Base-by-base conservation (phyloP, 2,797 vertebrate species). In the Eutrigla gurnardus region DNA sequence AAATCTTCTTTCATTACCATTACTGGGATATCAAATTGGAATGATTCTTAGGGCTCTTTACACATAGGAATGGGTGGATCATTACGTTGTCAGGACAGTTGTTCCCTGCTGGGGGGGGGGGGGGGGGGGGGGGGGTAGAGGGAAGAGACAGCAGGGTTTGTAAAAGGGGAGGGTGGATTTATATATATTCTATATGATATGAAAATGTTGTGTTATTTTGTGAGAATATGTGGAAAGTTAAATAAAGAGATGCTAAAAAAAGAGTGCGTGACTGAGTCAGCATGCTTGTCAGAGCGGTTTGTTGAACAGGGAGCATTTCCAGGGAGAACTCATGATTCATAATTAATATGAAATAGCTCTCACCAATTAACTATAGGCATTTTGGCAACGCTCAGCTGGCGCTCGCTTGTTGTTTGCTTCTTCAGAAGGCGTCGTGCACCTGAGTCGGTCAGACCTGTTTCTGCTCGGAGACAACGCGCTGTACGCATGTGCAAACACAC, bases 391-490 rank as follows among this genome's bases (percentile, higher is more conserved):
- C 7, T 70, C 39, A 62, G 35, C 43, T 69, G 42, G 17, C 36
- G 35, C 7, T 15, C 33, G 1, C n/a, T 33, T 52, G 33, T 33
- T 65, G 25, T 75, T 86, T 65, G 73, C 63, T 39, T 75, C n/a
- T 63, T 39, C 10, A 14, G 32, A 78, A 53, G 1, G 13, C 65
- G 37, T 59, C 13, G 1, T n/a, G 12, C 79, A 88, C 86, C 78
- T 83, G 74, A 87, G 72, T 81, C 60, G 65, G 39, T 77, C 47
- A 4, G 65, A 64, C 72, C 36, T 80, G 87, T 90, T 88, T 80
- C 49, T 50, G 60, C 65, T 73, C 58, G 10, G 36, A 81, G 68
- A 65, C 68, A 80, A 55, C 63, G 70, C 18, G 3, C 53, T 42
- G 25, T n/a, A 36, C 68, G 55, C 88, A 80, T 81, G 82, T 58